Base-by-base conservation (phyloP, 2,797 vertebrate species). In the Pampus argenteus region DNA sequence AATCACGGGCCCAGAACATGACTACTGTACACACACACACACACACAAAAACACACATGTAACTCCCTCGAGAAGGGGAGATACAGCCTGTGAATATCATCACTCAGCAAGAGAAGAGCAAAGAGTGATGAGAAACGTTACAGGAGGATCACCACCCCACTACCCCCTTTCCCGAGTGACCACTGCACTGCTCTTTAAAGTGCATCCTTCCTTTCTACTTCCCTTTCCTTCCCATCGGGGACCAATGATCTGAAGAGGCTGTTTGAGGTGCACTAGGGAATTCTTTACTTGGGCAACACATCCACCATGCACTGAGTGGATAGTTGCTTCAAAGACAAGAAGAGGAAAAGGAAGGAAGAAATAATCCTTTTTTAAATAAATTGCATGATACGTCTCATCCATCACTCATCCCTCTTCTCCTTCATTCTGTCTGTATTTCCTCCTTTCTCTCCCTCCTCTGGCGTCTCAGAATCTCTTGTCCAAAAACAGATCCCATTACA, bases 51-150 rank as follows among this genome's bases (percentile, higher is more conserved):
- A 79, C 71, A 79, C 71, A 78, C 48, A 79, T 5, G 20, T 2
- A 69, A 50, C 48, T 88, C 89, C 80, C 81, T 4, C 1, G 86
- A 82, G 86, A 75, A 59, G 61, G 47, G n/a, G 44, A 73, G 55
- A 78, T 49, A 57, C 79, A 82, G 88, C 78, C 89, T 92, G 89
- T 74, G 82, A 91, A 90, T 78, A 82, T 88, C 91, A 90, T 93
- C 86, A 93, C 86, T 89, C 76, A 89, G 75, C 57, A 13, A 78
- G 61, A 65, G 51, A 38, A 77, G 62, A 79, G 66, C 67, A 68
- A 81, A 82, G 77, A 86, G 64, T 20, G 42, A 86, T 80, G 75
- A 87, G 74, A 87, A 83, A 84, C 75, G 70, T 82, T 84, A 90
- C 78, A 74, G 58, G 84, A 79, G 82, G 57, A 80, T 61, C 60